phyloP scores from a whole-genome alignment of 2,113 vertebrate genomes.

The Chauna torquata region DNA sequence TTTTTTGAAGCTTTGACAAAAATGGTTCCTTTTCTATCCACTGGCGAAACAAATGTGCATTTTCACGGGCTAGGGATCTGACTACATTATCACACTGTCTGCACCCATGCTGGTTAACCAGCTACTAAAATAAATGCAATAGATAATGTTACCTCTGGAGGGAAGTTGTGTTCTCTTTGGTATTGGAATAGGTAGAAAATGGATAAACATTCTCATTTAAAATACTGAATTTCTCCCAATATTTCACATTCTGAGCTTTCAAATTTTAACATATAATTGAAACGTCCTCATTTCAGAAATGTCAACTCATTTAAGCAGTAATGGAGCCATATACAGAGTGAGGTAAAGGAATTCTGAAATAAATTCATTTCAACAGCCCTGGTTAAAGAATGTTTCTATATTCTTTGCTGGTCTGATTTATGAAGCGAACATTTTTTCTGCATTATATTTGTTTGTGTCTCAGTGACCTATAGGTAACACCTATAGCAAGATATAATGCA shows the following conservation, averaged over 20 bases:
- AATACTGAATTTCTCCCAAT: background rate
- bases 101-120: background rate
- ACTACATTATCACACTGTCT: background rate
- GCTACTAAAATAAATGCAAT: background rate
- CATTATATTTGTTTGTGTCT: background rate
- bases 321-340: background rate
- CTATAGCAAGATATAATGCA: background rate
- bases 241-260: background rate
- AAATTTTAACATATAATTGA: background rate
- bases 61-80: background rate
- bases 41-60: background rate
- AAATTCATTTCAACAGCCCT: background rate
- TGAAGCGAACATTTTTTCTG: background rate
- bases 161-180: background rate
- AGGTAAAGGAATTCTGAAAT: background rate
- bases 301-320: background rate
- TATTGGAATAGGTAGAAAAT: background rate
- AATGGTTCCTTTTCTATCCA: background rate
- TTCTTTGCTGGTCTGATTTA: background rate
- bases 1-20: background rate
- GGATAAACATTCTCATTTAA: background rate
- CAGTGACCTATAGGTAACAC: background rate
- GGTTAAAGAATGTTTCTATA: background rate
- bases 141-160: background rate
- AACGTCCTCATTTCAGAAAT: background rate